Evolutionary conservation across 2,113 vertebrate genomes (phyloP), one percentile per base, ranked within the genome.

Genomic region (Acanthisitta chloris): DNA sequence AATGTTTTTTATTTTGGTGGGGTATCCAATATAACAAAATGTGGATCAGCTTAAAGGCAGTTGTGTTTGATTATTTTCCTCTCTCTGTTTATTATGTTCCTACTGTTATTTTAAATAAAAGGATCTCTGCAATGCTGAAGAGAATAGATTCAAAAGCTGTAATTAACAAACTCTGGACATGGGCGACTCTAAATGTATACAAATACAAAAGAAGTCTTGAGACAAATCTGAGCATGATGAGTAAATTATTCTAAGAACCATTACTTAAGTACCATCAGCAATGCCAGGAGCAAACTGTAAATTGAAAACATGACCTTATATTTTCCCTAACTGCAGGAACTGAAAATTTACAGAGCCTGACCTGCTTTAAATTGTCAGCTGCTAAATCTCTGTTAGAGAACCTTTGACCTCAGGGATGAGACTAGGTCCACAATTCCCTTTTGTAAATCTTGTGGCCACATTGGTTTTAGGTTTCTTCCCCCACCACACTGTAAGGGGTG

Each of bases 51-150:
- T 93, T 77, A 90, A 92, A 92, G 57, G 15, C 54, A 91, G 26
- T 69, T 82, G 28, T 20, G 11, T 90, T 91, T 95, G n/a, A 58
- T 91, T 91, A 80, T 87, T 87, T 88, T 82, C 54, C 18, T 90
- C 21, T 58, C 42, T 83, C 86, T 65, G 7, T 92, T 91, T 88
- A 80, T 82, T 93, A 70, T 85, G 51, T 52, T 94, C 55, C 33
- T 70, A 69, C 66, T 82, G 33, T 72, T 91, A 65, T 52, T 94
- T 94, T 73, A 92, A 96, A 87, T 76, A 77, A 65, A 95, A 84
- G 13, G 13, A 59, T 79, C 45, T 91, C 74, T 76, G 45, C 34
- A 70, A 40, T 66, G 66, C 71, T 70, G 54, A 86, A 48, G 10
- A 6, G 2, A 79, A 79, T 40, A 76, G 29, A 92, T 59, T 90